Conservation (phyloP, 2,888 invertebrate species). For the Eucera pruinosa region DNA sequence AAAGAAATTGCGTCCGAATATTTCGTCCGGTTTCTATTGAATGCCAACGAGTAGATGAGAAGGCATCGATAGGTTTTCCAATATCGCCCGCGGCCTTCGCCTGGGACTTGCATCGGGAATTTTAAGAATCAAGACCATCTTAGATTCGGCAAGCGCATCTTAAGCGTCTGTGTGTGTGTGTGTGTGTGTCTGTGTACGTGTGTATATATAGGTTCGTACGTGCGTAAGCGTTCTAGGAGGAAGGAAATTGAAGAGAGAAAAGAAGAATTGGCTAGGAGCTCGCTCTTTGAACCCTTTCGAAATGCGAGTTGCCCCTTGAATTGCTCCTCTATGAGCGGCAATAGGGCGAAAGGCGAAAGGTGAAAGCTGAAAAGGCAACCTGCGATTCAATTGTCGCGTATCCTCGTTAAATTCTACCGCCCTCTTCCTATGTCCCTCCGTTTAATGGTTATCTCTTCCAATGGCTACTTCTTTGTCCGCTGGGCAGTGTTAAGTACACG, state of each 20-base stretch:
- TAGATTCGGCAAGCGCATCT: slow-evolving; percentile 1
- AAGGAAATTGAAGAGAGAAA: slow-evolving; percentile 53
- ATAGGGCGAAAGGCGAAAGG: slow-evolving; percentile 45
- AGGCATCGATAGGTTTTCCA: slow-evolving; percentile 72
- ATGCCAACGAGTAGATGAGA: slow-evolving; percentile 74
- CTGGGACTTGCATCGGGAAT: slow-evolving; percentile 68
- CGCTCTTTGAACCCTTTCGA: slow-evolving; percentile 62
- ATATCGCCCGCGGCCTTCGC: slow-evolving; percentile 59
- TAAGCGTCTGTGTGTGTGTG: too few species aligned
- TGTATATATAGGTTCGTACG: slow-evolving; percentile 29
- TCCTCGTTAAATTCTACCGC: slow-evolving; percentile 37
- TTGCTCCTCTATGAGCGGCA: slow-evolving; percentile 27
- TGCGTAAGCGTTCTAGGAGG: slow-evolving; percentile 37
- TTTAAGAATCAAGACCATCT: slow-evolving; percentile 65
- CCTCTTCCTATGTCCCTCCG: not conserved
- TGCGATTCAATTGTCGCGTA: slow-evolving; percentile 51
- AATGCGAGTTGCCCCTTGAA: slow-evolving; percentile 48
- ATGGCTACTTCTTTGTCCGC: not conserved
- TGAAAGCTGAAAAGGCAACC: slow-evolving; percentile 43
- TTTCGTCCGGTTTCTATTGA: slow-evolving; percentile 71
- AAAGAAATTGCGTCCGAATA: slow-evolving; percentile 77
- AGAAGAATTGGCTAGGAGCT: slow-evolving; percentile 48
- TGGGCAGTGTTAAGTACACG: not conserved
- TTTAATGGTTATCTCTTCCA: slow-evolving; percentile 7
- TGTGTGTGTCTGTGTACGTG: too few species aligned